phyloP scores from a whole-genome alignment of 2,797 vertebrate species.

The Dryobates pubescens region DNA sequence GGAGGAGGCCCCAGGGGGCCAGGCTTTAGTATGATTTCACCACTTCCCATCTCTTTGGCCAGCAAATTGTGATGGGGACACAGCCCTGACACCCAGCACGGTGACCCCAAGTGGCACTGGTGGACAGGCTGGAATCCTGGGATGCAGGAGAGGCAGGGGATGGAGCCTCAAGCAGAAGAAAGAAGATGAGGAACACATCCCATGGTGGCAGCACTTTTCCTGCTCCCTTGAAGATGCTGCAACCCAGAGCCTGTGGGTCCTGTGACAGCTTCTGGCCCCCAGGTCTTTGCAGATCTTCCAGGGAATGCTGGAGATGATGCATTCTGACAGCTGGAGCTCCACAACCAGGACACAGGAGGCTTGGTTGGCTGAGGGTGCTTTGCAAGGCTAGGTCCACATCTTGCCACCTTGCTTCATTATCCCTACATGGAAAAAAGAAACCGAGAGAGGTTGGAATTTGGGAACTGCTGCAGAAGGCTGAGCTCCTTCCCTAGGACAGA shows the following conservation, averaged over 20 bases:
- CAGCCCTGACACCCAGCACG: background rate
- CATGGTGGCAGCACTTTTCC: background rate
- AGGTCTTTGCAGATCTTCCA: background rate
- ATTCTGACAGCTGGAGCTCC: background rate
- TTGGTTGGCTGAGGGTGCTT: background rate
- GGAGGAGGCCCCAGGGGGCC: background rate
- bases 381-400: background rate
- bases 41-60: background rate
- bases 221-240: background rate
- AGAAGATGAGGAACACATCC: background rate
- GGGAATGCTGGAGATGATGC: rapidly evolving
- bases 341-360: background rate
- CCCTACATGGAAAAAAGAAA: background rate
- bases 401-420: background rate
- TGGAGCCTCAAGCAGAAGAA: background rate
- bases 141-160: background rate
- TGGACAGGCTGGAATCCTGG: background rate
- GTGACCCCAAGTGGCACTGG: background rate
- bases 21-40: background rate
- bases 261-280: background rate
- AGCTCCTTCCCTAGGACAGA: background rate
- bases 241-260: background rate
- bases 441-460: background rate
- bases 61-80: background rate
- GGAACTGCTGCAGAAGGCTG: background rate